Percentiles rank a stretch among this genome's conserved stretches.
Conservation (phyloP, 2,888 invertebrate species). For the Hypercompe scribonia region DNA sequence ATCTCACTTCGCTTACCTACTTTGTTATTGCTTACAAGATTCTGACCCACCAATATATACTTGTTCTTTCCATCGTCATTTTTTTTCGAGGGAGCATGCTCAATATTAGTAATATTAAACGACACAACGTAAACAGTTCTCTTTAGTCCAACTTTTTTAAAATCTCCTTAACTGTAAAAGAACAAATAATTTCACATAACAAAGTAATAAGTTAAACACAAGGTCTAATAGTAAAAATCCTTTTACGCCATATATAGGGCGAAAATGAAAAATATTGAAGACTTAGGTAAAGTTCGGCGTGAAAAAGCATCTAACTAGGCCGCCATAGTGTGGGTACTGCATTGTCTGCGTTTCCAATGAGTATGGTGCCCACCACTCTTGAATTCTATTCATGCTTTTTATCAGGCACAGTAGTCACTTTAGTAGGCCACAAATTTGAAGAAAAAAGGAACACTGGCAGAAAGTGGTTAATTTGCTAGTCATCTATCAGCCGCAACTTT, state of each 20-base stretch:
- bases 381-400: too few relatives aligned
- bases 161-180: not conserved
- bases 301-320: too few relatives aligned
- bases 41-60: constrained; percentile 32
- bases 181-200: not conserved
- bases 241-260: not conserved
- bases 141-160: not conserved
- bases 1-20: constrained; percentile 35
- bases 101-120: too few relatives aligned
- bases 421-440: too few relatives aligned
- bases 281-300: too few relatives aligned
- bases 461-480: constrained; percentile 36
- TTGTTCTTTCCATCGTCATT: not conserved
- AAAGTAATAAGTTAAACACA: not conserved
- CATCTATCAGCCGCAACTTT: constrained; percentile 35
- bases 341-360: too few relatives aligned
- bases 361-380: too few relatives aligned
- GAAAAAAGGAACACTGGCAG: constrained; percentile 16
- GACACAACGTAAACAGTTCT: not conserved
- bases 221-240: not conserved
- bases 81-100: not conserved
- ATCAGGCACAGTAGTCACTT: too few relatives aligned
- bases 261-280: constrained; percentile 35
- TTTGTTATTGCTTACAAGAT: constrained; percentile 31
- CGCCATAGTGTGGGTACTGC: too few relatives aligned